Conservation (phyloP, 2,888 invertebrate species). For the Hoplodrina blanda region DNA sequence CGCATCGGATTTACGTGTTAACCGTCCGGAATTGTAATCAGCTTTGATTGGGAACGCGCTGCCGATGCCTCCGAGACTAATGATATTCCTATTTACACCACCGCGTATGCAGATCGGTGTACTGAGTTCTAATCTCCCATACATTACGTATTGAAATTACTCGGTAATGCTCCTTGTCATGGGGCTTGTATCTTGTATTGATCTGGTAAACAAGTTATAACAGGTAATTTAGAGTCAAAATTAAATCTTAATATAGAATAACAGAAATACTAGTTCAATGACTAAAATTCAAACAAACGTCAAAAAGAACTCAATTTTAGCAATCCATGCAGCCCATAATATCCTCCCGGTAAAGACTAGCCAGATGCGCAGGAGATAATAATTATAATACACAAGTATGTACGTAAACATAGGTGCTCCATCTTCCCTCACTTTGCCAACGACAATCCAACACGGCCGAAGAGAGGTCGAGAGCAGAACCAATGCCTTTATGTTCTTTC, state of each 20-base stretch:
- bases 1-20: slow-evolving; percentile 88
- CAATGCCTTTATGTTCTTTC: not conserved
- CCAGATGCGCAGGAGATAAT: too few relatives aligned
- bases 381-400: too few relatives aligned
- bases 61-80: slow-evolving; percentile 59
- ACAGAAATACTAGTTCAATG: too few relatives aligned
- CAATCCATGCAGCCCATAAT: not conserved
- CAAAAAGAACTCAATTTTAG: slow-evolving; percentile 9
- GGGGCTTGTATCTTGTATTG: not conserved
- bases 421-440: too few relatives aligned
- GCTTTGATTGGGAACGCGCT: slow-evolving; percentile 81
- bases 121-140: slow-evolving; percentile 27
- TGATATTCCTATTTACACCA: slow-evolving; percentile 59
- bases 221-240: too few relatives aligned
- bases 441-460: too few relatives aligned
- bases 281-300: not conserved
- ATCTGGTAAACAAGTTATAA: not conserved
- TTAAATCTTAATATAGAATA: too few relatives aligned
- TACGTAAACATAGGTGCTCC: too few relatives aligned
- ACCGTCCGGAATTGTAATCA: slow-evolving; percentile 87
- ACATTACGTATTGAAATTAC: slow-evolving; percentile 14
- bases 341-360: too few relatives aligned
- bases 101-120: slow-evolving; percentile 31
- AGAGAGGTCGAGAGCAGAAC: too few relatives aligned
- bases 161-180: slow-evolving; percentile 15